Percentiles rank a stretch among this genome's conserved stretches.
These are phyloP conservation scores for Lamellibrachia columna DNA, from an alignment of 2,888 invertebrate species.

Conservation along the genomic window DNA sequence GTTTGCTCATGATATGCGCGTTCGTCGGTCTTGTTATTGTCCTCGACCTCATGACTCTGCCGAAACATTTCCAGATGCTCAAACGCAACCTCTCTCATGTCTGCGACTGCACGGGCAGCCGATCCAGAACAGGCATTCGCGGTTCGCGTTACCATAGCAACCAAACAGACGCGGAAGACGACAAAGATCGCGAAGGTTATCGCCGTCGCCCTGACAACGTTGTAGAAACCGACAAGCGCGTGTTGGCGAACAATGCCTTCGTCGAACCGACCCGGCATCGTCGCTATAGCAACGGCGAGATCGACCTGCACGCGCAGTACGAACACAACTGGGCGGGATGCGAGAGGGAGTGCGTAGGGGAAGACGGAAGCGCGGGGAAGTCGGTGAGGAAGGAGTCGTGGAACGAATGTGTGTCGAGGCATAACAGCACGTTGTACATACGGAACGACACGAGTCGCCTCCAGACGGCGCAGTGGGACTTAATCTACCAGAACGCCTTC, in stretches of 20 bases:
- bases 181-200: neutral
- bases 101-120: neutral
- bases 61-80: conserved; percentile 30
- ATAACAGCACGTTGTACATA: conserved; percentile 16
- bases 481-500: neutral
- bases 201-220: no score
- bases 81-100: conserved; percentile 27
- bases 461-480: neutral
- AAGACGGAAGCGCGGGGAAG: neutral
- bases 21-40: conserved; percentile 30
- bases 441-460: neutral
- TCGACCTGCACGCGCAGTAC: neutral
- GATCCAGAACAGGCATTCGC: neutral
- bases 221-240: neutral
- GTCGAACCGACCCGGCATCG: neutral
- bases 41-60: conserved; percentile 31
- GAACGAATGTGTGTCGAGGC: neutral
- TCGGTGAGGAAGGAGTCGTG: neutral
- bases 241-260: neutral
- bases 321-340: conserved; percentile 16
- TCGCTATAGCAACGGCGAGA: conserved; percentile 5
- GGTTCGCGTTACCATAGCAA: neutral
- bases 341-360: neutral
- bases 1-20: conserved; percentile 24
- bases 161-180: neutral